Conservation (phyloP, 1,140 invertebrate species). For the Mercenaria mercenaria region DNA sequence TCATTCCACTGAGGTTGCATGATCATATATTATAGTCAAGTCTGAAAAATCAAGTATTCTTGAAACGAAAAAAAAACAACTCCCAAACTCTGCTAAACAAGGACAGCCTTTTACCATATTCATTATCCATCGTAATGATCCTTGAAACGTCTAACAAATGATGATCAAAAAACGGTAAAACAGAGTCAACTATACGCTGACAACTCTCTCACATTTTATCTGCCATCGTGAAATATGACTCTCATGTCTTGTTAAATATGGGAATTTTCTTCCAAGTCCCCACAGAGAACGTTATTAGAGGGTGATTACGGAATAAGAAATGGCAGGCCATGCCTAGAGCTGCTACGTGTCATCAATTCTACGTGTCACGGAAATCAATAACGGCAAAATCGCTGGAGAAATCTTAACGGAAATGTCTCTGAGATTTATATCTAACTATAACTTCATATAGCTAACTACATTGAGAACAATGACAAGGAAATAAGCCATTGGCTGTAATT, state of each 20-base stretch:
- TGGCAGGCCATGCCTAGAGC: conserved; percentile 16
- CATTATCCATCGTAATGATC: not conserved
- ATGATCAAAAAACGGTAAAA: not conserved
- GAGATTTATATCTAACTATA: conserved; percentile 34
- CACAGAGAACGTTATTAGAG: conserved; percentile 24
- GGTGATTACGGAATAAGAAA: conserved; percentile 30
- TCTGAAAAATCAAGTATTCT: no score
- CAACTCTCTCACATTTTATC: conserved; percentile 8
- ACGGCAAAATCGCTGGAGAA: conserved; percentile 5
- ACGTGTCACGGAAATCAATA: conserved; percentile 40
- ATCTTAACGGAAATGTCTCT: conserved; percentile 38
- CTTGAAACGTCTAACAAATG: not conserved
- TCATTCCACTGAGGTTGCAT: no score
- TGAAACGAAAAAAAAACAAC: no score
- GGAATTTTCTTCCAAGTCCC: conserved; percentile 20
- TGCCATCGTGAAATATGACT: not conserved
- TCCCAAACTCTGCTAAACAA: not conserved
- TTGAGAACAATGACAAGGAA: conserved; percentile 6
- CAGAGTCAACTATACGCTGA: conserved; percentile 10
- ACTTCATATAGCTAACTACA: not conserved
- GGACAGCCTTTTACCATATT: not conserved
- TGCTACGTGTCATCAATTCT: conserved; percentile 27
- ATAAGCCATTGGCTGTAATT: conserved; percentile 15
- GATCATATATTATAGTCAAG: no score
- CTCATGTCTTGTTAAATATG: conserved; percentile 39